Conservation (phyloP, 2,113 vertebrate species). For the Amphiprion ocellaris region DNA sequence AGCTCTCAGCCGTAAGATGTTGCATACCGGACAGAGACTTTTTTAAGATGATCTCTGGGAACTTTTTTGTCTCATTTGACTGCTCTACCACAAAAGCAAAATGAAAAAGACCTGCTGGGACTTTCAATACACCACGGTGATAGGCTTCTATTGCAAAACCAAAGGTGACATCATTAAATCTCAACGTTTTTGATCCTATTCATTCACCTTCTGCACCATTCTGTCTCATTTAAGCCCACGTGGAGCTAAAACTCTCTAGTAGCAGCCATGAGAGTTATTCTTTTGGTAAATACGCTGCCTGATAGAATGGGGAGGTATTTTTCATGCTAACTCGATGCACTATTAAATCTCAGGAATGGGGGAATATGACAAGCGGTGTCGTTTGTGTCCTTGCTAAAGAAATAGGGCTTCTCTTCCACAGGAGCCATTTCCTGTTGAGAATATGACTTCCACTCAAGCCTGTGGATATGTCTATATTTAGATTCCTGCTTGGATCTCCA, state of each 20-base stretch:
- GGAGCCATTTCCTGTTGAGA: constrained; percentile 43
- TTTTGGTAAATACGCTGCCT: constrained; percentile 39
- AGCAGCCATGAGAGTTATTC: constrained; percentile 28
- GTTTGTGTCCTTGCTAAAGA: constrained; percentile 16
- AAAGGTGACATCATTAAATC: neutral
- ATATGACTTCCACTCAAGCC: constrained; percentile 49
- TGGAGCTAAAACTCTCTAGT: neutral
- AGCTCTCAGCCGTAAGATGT: constrained; percentile 38
- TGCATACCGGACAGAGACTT: constrained; percentile 39
- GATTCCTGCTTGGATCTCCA: constrained; percentile 22
- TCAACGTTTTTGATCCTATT: neutral
- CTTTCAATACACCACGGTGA: neutral
- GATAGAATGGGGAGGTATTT: constrained; percentile 12
- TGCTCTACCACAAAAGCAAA: constrained; percentile 1
- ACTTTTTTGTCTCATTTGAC: constrained; percentile 30
- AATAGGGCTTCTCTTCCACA: constrained; percentile 42
- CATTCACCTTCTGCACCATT: constrained; percentile 9
- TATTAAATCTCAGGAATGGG: constrained; percentile 17
- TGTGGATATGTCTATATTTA: constrained; percentile 57
- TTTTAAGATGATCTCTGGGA: constrained; percentile 28
- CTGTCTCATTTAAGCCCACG: neutral
- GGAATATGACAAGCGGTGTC: constrained; percentile 22
- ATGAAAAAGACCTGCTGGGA: neutral
- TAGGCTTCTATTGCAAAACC: constrained; percentile 1
- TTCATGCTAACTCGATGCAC: constrained; percentile 3